These are phyloP conservation scores for Aviceda subcristata DNA, from an alignment of 2,113 vertebrate species.

Conservation along the genomic window DNA sequence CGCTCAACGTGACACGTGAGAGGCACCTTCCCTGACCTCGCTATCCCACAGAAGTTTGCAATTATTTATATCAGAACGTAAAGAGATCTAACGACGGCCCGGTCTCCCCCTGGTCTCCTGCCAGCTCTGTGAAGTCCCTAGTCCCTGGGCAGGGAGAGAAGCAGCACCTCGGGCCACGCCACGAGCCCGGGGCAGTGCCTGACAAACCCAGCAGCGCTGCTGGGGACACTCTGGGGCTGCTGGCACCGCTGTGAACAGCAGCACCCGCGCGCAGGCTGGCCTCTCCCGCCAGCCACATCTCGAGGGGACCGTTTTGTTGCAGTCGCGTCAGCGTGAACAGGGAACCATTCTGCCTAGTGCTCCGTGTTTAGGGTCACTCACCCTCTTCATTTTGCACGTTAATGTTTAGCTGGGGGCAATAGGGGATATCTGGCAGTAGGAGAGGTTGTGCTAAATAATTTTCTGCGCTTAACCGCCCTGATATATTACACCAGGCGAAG, in stretches of 20 bases:
- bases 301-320: background rate
- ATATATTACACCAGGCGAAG: background rate
- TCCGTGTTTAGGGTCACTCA: background rate
- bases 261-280: fast-evolving
- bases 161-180: background rate
- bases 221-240: background rate
- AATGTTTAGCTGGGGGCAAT: background rate
- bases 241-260: background rate
- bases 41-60: background rate
- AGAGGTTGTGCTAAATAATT: background rate
- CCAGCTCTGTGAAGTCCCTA: background rate
- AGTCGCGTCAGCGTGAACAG: background rate
- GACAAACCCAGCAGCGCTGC: fast-evolving
- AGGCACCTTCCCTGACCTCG: background rate
- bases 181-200: fast-evolving
- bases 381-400: background rate
- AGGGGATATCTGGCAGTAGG: background rate
- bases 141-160: background rate
- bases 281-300: background rate
- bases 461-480: background rate
- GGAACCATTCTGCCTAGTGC: background rate
- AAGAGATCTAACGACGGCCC: background rate
- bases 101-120: background rate
- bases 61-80: background rate
- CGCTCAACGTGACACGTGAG: background rate